Evolutionary conservation across 2,888 invertebrate genomes (phyloP).

Genomic region (Xestia rhomboidea): DNA sequence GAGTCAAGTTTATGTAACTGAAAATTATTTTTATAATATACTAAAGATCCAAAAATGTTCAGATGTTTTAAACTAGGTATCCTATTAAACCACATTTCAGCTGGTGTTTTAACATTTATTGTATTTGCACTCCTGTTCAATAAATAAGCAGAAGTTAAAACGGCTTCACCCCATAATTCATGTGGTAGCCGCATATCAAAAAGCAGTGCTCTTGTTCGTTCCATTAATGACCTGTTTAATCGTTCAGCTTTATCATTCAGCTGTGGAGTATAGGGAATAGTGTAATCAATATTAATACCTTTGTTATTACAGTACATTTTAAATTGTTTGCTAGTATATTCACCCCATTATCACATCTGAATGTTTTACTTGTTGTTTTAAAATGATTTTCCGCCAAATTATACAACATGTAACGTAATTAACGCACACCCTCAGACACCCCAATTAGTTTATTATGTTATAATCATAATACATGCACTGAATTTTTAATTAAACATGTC

Average conservation of each 20-base stretch:
- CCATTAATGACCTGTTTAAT: neutral
- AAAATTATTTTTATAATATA: no score
- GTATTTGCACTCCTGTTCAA: no score
- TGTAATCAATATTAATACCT: neutral
- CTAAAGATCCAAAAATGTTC: no score
- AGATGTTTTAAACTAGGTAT: no score
- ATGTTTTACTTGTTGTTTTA: neutral
- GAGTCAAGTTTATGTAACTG: no score
- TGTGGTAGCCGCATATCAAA: neutral
- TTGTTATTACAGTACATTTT: neutral
- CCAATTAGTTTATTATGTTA: no score
- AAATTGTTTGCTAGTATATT: neutral
- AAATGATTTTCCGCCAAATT: neutral
- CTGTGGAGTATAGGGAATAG: neutral
- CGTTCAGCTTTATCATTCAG: neutral
- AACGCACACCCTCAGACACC: no score
- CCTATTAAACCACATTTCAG: no score
- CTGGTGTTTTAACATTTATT: no score
- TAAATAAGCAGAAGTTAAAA: neutral
- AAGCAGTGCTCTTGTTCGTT: neutral
- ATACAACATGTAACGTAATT: no score
- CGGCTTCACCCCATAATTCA: neutral
- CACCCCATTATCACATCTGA: neutral
- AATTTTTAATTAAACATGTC: no score
- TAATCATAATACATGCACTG: no score